These are phyloP conservation scores for Dicyrtoma fusca DNA, from an alignment of 2,888 invertebrate species.

Conservation along the genomic window DNA sequence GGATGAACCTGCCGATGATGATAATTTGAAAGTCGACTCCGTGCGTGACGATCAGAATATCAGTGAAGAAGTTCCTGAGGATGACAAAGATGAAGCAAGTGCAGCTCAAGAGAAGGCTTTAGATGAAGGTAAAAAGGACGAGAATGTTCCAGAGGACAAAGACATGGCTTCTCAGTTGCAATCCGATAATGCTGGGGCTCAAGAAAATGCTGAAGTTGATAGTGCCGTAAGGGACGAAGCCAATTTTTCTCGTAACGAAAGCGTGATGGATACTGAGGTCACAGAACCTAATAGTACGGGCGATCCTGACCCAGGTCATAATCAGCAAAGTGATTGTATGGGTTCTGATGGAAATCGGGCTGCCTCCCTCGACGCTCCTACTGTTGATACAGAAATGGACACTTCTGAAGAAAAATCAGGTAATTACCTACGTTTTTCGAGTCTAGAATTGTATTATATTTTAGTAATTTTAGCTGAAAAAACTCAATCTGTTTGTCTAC, in stretches of 20 bases:
- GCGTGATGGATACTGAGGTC: background rate
- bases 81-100: conserved; percentile 40
- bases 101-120: conserved; percentile 55
- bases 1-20: no score
- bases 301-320: conserved; percentile 45
- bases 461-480: no score
- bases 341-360: conserved; percentile 59
- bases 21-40: no score
- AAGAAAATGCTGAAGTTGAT: conserved; percentile 40
- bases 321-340: conserved; percentile 35
- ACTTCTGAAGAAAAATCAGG: conserved; percentile 56
- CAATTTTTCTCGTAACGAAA: no score
- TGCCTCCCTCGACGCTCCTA: no score
- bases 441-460: no score
- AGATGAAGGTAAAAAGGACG: conserved; percentile 58
- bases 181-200: conserved; percentile 27
- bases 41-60: no score
- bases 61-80: conserved; percentile 34
- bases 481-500: no score
- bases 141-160: conserved; percentile 6
- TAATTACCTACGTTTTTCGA: conserved; percentile 9
- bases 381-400: conserved; percentile 53
- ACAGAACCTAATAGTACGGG: conserved; percentile 23
- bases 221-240: conserved; percentile 32
- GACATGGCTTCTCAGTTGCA: no score